Evolutionary conservation across 2,113 vertebrate genomes (phyloP), one percentile per base, ranked within the genome.

Genomic region (Fukomys damarensis): DNA sequence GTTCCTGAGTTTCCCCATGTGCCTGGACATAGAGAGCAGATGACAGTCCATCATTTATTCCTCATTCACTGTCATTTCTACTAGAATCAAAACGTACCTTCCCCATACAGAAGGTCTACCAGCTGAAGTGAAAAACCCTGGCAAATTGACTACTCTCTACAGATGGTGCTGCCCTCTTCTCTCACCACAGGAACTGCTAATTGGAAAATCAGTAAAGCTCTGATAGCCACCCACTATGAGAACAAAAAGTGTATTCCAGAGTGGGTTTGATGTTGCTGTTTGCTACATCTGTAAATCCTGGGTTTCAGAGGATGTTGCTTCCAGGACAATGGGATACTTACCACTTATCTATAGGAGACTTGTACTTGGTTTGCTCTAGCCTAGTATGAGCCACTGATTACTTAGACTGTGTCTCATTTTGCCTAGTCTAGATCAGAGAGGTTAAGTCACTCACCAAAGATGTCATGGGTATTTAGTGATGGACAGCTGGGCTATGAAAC

Each of bases 331-430:
- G 41, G 24, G 41, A 13, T 88, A 54, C 32, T 81, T 30, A 79
- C 32, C 35, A 84, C 79, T 95, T 89, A 85, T 87, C 52, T 91
- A 91, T 79, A 89, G 28, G n/a, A 92, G 59, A 84, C 20, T 63
- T 32, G 7, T 74, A 49, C 49, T 93, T 32, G 56, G 30, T 96
- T 43, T 90, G 61, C 5, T 61, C 28, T 43, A 54, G 9, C 83
- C 26, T 83, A 79, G 49, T 94, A 91, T 66, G 22, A 83, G 32
- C 26, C 12, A 83, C 0, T 96, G 63, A 79, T 46, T 43, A 95
- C 91, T 94, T 81, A 85, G 26, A 94, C n/a, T 24, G 95, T 17
- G 81, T 91, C 4, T 88, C 52, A 86, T 91, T 76, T 89, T 93
- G 26, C 38, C 35, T 91, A 63, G 49, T 95, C 56, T 84, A 66